These are phyloP conservation scores for Eulemur rubriventer DNA, from an alignment of 2,797 vertebrate species.

Conservation along the genomic window DNA sequence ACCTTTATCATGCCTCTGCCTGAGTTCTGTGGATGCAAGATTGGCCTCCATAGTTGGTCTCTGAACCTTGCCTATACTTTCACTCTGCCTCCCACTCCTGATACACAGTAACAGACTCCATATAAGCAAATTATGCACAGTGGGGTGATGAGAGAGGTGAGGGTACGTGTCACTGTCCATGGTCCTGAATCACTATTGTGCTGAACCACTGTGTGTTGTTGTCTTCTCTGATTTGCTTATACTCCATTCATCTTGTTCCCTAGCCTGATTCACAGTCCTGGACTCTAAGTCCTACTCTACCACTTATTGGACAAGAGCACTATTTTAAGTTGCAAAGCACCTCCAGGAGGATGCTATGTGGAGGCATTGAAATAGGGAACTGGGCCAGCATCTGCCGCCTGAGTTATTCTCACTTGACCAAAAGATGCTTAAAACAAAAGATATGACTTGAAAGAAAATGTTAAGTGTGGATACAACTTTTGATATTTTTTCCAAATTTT, in stretches of 20 bases:
- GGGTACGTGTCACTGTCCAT: neutral
- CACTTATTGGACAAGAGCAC: neutral
- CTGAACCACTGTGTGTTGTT: neutral
- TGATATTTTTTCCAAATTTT: neutral
- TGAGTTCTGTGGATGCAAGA: neutral
- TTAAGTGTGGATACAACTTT: neutral
- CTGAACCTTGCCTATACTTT: neutral
- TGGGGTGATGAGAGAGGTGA: rapidly evolving
- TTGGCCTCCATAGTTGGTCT: neutral
- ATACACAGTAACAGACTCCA: neutral
- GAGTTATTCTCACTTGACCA: neutral
- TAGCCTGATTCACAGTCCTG: neutral
- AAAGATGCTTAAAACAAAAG: conserved; percentile 1
- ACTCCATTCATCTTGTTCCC: neutral
- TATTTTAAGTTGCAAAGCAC: conserved; percentile 5
- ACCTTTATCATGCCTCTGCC: neutral
- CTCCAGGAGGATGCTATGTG: neutral
- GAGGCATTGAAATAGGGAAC: neutral
- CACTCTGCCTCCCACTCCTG: neutral
- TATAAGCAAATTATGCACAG: neutral
- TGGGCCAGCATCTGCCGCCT: neutral
- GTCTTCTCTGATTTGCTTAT: neutral
- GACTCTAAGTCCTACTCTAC: neutral
- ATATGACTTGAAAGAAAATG: conserved; percentile 41
- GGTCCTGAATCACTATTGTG: conserved; percentile 54